Percentiles rank a stretch among this genome's conserved stretches.
Evolutionary conservation across 1,140 invertebrate species (phyloP).

Genomic region (Panagrolaimus sp.): DNA sequence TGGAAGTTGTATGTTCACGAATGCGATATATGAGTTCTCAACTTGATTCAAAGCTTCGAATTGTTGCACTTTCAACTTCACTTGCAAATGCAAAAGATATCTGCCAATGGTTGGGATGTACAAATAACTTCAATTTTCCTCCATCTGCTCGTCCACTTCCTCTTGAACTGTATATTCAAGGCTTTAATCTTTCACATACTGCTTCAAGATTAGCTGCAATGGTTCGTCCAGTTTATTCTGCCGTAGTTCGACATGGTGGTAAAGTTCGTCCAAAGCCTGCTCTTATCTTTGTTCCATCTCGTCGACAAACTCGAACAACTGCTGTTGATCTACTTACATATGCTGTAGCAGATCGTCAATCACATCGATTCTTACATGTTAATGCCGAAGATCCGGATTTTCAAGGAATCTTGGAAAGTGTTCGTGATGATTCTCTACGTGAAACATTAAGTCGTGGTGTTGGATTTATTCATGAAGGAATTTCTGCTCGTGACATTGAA

Average conservation of each 20-base stretch:
- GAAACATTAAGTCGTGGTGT: conserved; percentile 86
- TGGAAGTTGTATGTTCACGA: conserved; percentile 93
- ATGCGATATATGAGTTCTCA: conserved; percentile 96
- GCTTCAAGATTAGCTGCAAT: conserved; percentile 88
- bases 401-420: conserved; percentile 76
- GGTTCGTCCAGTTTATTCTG: conserved; percentile 93
- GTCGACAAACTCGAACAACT: conserved; percentile 83
- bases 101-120: conserved; percentile 91
- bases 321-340: conserved; percentile 91
- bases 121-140: conserved; percentile 94
- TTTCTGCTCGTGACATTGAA: conserved; percentile 74
- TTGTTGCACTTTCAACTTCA: conserved; percentile 88
- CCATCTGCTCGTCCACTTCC: conserved; percentile 90
- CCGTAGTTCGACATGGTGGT: conserved; percentile 76
- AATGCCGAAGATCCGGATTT: conserved; percentile 75
- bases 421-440: conserved; percentile 71
- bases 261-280: conserved; percentile 74
- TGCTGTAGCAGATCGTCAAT: conserved; percentile 77
- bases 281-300: conserved; percentile 90
- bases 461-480: conserved; percentile 91
- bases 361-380: conserved; percentile 77
- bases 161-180: conserved; percentile 88
- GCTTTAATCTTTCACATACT: conserved; percentile 95
- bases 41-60: conserved; percentile 80
- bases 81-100: conserved; percentile 90